These are phyloP conservation scores for Drosophila incognita DNA, from an alignment of 2,888 invertebrate genomes.

Conservation along the genomic window DNA sequence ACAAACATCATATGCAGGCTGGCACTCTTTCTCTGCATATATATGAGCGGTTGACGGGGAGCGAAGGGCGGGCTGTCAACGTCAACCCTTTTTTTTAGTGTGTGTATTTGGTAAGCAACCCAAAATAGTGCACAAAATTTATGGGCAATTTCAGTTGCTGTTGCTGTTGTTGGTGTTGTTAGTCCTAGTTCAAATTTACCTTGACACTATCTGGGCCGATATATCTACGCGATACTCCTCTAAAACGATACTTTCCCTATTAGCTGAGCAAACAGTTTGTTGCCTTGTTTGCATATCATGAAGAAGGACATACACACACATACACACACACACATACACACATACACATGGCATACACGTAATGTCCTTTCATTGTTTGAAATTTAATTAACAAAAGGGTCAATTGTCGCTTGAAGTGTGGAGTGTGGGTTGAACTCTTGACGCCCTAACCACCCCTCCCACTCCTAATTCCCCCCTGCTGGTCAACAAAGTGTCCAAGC, in stretches of 20 bases:
- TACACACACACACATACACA: conserved; percentile 30
- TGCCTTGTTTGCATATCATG: conserved; percentile 70
- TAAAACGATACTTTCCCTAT: conserved; percentile 48
- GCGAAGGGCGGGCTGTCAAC: conserved; percentile 56
- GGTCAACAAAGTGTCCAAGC: conserved; percentile 39
- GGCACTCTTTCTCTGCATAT: conserved; percentile 14
- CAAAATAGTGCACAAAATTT: conserved; percentile 62
- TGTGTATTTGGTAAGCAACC: conserved; percentile 14
- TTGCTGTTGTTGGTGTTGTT: conserved; percentile 40
- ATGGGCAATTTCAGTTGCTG: conserved; percentile 60
- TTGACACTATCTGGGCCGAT: conserved; percentile 64
- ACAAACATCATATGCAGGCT: conserved; percentile 72
- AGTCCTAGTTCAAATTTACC: conserved; percentile 45
- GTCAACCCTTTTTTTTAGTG: conserved; percentile 70
- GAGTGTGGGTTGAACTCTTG: conserved; percentile 25
- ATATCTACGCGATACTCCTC: conserved; percentile 57
- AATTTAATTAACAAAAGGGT: conserved; percentile 82
- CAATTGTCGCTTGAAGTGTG: conserved; percentile 73
- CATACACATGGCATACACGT: conserved; percentile 38
- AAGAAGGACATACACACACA: conserved; percentile 34
- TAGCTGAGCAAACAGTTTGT: conserved; percentile 67
- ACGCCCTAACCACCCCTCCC: neutral
- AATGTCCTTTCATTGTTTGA: conserved; percentile 65
- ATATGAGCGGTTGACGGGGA: conserved; percentile 16
- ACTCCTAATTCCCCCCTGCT: neutral